Evolutionary conservation across 2,888 invertebrate species (phyloP).

Genomic region (Morpho deidamia): DNA sequence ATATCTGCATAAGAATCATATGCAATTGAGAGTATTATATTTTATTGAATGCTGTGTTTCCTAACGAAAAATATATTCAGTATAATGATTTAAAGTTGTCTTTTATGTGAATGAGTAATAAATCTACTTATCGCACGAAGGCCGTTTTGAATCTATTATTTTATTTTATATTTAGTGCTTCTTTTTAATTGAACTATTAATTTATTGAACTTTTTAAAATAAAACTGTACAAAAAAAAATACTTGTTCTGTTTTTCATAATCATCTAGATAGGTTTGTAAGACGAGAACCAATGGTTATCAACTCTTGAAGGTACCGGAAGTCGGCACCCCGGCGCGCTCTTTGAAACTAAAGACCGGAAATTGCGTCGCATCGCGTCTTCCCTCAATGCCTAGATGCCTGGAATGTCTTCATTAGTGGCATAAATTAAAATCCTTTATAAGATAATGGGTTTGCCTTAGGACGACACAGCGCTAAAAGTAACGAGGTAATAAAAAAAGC

Average conservation of each 20-base stretch:
- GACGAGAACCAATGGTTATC: slow-evolving; percentile 37
- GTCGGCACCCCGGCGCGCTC: slow-evolving; percentile 44
- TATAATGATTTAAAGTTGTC: too few species aligned
- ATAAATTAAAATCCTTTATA: slow-evolving; percentile 51
- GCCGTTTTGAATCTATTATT: too few species aligned
- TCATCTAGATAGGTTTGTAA: too few species aligned
- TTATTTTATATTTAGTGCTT: too few species aligned
- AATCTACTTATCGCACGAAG: too few species aligned
- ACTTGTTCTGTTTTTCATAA: too few species aligned
- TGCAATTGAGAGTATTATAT: too few species aligned
- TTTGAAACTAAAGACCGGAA: slow-evolving; percentile 78
- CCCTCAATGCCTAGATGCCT: slow-evolving; percentile 52
- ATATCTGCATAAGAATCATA: too few species aligned
- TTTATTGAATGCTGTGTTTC: too few species aligned
- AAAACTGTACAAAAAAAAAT: too few species aligned
- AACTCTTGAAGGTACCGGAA: slow-evolving; percentile 41
- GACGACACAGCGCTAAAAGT: slow-evolving; percentile 12
- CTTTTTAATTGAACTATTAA: not conserved
- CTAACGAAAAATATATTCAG: too few species aligned
- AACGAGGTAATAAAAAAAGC: slow-evolving; percentile 23
- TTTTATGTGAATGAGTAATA: too few species aligned
- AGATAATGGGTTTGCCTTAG: slow-evolving; percentile 24
- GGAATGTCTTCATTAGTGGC: slow-evolving; percentile 64
- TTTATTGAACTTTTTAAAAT: not conserved
- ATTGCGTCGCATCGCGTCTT: slow-evolving; percentile 66